Evolutionary conservation across 1,140 invertebrate species (phyloP).

Genomic region (Drosophila sp.): DNA sequence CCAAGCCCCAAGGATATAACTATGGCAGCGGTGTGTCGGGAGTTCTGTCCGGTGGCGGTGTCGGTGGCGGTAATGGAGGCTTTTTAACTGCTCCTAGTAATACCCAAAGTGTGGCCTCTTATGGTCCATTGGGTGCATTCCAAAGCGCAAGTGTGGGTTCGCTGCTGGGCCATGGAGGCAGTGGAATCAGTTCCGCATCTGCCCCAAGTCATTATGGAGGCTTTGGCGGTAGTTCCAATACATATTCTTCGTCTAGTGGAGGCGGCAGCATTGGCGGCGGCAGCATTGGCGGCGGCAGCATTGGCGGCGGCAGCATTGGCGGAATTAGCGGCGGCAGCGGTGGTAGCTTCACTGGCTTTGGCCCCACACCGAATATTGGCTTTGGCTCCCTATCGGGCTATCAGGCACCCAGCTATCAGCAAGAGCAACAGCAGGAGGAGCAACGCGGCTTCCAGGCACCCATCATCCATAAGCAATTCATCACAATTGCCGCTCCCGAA

Average conservation of each 20-base stretch:
- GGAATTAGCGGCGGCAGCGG: conserved; percentile 2
- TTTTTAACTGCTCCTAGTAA: conserved; percentile 53
- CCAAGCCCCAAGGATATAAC: conserved; percentile 78
- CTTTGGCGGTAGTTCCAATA: conserved; percentile 12
- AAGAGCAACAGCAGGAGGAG: conserved; percentile 64
- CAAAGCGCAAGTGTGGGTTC: conserved; percentile 68
- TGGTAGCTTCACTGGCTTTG: conserved; percentile 55
- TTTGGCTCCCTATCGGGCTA: conserved; percentile 58
- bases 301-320: conserved; percentile 12
- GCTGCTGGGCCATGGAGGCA: conserved; percentile 35
- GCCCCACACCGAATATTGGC: conserved; percentile 60
- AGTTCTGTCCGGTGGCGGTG: conserved; percentile 34
- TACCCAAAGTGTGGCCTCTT: conserved; percentile 51
- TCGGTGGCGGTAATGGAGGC: conserved; percentile 38
- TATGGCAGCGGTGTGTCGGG: conserved; percentile 73
- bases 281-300: conserved; percentile 7
- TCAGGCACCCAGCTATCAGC: conserved; percentile 67
- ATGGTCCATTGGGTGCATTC: conserved; percentile 65
- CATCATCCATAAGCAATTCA: conserved; percentile 77
- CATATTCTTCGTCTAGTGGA: conserved; percentile 14
- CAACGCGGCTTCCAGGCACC: conserved; percentile 65
- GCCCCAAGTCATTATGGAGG: conserved; percentile 28
- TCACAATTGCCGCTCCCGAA: conserved; percentile 75
- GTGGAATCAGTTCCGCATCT: neutral
- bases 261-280: conserved; percentile 20